These are phyloP conservation scores for Chloromyia formosa DNA, from an alignment of 2,888 invertebrate genomes.

Conservation along the genomic window DNA sequence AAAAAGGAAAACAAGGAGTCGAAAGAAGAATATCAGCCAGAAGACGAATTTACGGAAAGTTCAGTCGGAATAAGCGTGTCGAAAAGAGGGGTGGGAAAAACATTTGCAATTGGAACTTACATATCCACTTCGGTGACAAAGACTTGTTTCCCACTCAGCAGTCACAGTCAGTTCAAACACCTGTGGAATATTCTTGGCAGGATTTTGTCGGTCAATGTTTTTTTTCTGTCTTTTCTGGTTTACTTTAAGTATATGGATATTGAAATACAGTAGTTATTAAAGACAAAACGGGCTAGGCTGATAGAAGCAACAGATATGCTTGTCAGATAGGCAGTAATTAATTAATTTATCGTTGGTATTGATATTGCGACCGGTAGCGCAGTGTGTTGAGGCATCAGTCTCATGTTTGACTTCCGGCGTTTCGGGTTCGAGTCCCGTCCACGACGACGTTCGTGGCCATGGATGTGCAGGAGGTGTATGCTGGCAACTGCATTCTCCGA, in stretches of 20 bases:
- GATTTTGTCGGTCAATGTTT: constrained; percentile 45
- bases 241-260: constrained; percentile 4
- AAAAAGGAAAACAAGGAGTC: background rate
- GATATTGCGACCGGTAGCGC: too few relatives aligned
- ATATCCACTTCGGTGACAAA: constrained; percentile 35
- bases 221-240: background rate
- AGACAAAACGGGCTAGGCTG: too few relatives aligned
- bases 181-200: constrained; percentile 44
- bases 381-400: too few relatives aligned
- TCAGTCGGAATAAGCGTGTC: background rate
- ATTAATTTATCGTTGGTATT: too few relatives aligned
- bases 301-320: too few relatives aligned
- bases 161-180: constrained; percentile 31
- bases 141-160: constrained; percentile 37
- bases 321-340: too few relatives aligned
- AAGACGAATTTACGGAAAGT: constrained; percentile 19
- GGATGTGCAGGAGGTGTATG: too few relatives aligned
- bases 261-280: too few relatives aligned
- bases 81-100: background rate
- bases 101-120: background rate
- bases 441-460: too few relatives aligned
- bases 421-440: too few relatives aligned
- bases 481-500: too few relatives aligned
- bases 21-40: constrained; percentile 3
- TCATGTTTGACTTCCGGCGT: too few relatives aligned